A percentile compares a stretch with the other conserved stretches of the same genome.
phyloP scores from a whole-genome alignment of 2,888 invertebrate species.

The Lycophotia porphyrea region DNA sequence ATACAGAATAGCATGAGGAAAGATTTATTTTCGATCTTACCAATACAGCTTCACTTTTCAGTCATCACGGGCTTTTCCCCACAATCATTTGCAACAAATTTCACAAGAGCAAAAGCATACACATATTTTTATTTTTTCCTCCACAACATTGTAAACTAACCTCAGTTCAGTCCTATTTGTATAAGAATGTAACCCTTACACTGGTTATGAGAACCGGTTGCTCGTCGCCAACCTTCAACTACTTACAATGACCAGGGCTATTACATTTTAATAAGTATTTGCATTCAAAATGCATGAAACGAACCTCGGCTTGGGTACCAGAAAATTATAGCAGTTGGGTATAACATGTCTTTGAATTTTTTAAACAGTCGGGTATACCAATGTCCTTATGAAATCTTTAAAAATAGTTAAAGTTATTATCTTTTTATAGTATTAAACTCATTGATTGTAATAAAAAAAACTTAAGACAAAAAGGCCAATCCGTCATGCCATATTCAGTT shows the following conservation, averaged over 20 bases:
- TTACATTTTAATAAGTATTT: slow-evolving; percentile 53
- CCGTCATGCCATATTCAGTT: slow-evolving; percentile 64
- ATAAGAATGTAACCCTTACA: slow-evolving; percentile 59
- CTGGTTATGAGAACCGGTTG: slow-evolving; percentile 62
- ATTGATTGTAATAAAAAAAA: slow-evolving; percentile 50
- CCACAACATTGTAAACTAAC: slow-evolving; percentile 32
- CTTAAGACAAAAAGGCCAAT: slow-evolving; percentile 55
- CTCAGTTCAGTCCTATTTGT: slow-evolving; percentile 42
- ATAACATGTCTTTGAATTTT: slow-evolving; percentile 30
- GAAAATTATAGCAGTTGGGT: slow-evolving; percentile 18
- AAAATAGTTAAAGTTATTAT: background rate
- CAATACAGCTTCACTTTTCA: background rate
- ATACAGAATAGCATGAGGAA: background rate
- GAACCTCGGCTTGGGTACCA: slow-evolving; percentile 20
- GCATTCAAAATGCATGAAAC: slow-evolving; percentile 43
- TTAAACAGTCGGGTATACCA: slow-evolving; percentile 31
- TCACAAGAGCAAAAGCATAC: background rate
- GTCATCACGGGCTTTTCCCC: background rate
- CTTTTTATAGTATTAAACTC: slow-evolving; percentile 29
- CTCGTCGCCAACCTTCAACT: slow-evolving; percentile 61
- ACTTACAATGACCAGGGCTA: slow-evolving; percentile 43
- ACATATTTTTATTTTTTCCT: background rate
- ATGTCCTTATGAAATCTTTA: slow-evolving; percentile 1
- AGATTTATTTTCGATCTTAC: background rate
- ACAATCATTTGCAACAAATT: background rate